Percentiles rank a stretch among this genome's conserved stretches.
Evolutionary conservation across 2,113 vertebrate species (phyloP).

Genomic region (Pterocles orientalis): DNA sequence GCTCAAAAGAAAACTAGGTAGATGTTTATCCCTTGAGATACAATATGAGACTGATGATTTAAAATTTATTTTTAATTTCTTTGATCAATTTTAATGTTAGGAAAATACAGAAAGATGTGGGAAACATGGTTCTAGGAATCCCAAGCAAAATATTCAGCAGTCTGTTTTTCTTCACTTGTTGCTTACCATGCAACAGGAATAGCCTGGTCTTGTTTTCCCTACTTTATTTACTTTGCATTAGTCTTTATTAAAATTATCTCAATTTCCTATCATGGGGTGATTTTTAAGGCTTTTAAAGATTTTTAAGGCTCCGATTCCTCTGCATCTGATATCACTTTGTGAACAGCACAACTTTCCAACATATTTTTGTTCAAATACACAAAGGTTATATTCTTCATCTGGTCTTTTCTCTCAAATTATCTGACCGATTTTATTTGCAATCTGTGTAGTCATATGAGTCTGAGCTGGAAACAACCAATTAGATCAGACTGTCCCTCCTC

Average conservation of each 20-base stretch:
- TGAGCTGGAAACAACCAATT: constrained; percentile 33
- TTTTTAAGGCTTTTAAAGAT: neutral
- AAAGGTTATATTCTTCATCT: constrained; percentile 12
- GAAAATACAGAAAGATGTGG: neutral
- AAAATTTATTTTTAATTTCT: neutral
- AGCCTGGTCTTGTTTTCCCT: neutral
- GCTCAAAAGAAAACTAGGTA: neutral
- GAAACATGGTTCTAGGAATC: neutral
- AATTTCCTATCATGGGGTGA: neutral
- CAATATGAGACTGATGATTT: neutral
- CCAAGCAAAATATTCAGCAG: neutral
- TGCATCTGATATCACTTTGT: constrained; percentile 12
- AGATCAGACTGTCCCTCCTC: neutral
- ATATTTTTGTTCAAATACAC: neutral
- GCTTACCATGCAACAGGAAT: neutral
- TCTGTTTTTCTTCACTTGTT: neutral
- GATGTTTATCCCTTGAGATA: neutral
- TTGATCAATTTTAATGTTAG: neutral
- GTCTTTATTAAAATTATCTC: neutral
- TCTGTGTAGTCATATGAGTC: neutral
- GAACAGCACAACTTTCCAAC: neutral
- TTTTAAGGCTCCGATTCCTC: neutral
- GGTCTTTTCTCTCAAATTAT: neutral
- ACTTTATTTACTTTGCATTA: neutral
- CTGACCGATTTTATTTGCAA: constrained; percentile 18